Evolutionary conservation across 1,140 invertebrate genomes (phyloP), one percentile per base, ranked within the genome.

Genomic region (Heliconius nattereri): DNA sequence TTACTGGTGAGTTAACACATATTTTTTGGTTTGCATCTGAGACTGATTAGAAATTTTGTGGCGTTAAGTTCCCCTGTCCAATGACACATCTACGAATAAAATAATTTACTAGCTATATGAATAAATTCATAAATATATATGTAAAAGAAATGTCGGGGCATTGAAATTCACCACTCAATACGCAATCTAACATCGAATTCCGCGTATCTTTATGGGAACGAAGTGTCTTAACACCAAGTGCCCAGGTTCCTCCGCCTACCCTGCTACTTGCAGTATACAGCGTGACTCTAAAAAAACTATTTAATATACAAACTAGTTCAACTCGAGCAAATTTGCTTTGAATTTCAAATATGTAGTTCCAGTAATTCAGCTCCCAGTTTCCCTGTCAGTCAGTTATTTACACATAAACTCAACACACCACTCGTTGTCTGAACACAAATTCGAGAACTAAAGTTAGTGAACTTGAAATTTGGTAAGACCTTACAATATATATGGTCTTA

Each of bases 351-450:
- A n/a, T 23, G n/a, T 16, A 66, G 26, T 57, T 26, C n/a, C 9
- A 26, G 3, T 29, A 66, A 66, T 16, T 26, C n/a, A 26, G 23
- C 26, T 29, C 3, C 26, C n/a, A 66, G 20, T 16, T 66, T 2
- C 9, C 60, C 26, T 66, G 26, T 66, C 26, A 66, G 60, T 16
- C 26, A 66, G 23, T 19, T 29, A 66, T 29, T 40, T 45, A 35
- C 35, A 73, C 20, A n/a, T 20, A 74, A 7, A 74, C 19, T 52
- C 23, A n/a, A 66, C 7, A 66, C 6, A 66, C 23, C 60, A 26
- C 23, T 60, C 57, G 20, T 66, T 66, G 60, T 66, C 60, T 29
- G 29, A 66, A 66, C 60, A 66, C 26, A 66, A 66, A 66, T 66
- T 66, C 60, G 3, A n/a, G n/a, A 66, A 66, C 60, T 66, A 66